Conservation (phyloP, 2,797 vertebrate species). For the Gallinago nigripennis region DNA sequence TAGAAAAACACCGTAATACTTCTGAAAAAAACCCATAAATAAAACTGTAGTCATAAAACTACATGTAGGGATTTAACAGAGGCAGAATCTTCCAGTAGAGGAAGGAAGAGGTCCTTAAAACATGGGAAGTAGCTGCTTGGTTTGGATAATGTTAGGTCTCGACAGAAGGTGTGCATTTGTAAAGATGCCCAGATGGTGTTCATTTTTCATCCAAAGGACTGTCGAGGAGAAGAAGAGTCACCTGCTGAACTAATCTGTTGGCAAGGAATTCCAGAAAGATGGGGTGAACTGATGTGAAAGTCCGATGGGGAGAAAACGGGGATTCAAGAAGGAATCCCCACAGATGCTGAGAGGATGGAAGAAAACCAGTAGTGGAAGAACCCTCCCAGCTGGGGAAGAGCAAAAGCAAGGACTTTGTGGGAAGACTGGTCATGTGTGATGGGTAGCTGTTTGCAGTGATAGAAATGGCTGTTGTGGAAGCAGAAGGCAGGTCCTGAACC, state of each 20-base stretch:
- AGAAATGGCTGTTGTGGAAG: neutral
- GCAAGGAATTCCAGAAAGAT: neutral
- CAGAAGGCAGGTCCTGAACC: neutral
- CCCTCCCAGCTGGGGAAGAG: neutral
- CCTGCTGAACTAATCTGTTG: neutral
- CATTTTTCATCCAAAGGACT: neutral
- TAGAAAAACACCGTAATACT: neutral
- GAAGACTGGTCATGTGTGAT: rapidly evolving
- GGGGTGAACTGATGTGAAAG: neutral
- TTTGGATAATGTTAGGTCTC: neutral
- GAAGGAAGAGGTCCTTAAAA: neutral
- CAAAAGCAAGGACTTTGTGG: neutral
- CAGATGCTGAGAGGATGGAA: neutral
- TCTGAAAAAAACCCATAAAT: neutral
- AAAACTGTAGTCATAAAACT: neutral
- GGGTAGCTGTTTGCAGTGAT: neutral
- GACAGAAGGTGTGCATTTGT: neutral
- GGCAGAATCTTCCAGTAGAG: neutral
- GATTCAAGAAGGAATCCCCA: neutral
- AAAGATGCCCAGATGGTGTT: rapidly evolving
- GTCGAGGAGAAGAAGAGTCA: too few relatives aligned
- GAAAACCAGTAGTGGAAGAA: neutral
- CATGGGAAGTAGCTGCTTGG: neutral
- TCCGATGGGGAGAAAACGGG: rapidly evolving
- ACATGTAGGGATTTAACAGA: neutral